Base-by-base conservation (phyloP, 2,888 invertebrate genomes). In the Trachelus troglodyta region DNA sequence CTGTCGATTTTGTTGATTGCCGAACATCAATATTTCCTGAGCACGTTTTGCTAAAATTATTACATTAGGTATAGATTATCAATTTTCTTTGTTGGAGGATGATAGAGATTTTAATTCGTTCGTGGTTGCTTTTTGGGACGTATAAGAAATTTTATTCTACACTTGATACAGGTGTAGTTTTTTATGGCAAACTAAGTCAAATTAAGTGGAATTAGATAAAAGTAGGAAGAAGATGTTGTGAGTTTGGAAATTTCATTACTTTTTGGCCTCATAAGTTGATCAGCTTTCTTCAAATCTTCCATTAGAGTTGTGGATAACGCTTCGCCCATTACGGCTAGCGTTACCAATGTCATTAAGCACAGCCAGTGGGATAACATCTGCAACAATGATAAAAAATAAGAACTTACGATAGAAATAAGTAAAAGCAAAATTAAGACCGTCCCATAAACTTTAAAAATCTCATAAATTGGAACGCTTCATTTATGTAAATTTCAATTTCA, bases 21-120 rank as follows among this genome's bases (percentile, higher is more conserved):
- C 92, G 74, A 92, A 92, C 91, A 92, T 91, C 75, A 92, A 84
- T 77, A 90, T 87, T 80, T 92, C 92, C 83, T 92, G 91, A 3
- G 92, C 88, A 79, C 92, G 88, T 85, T 92, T 92, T 4, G 87
- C 92, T 92, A 81, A 69, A 86, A 82, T 31, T 71, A 69, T 56
- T 56, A 56, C 40, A 23, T 23, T 23, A 15, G 15, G 23, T n/a
- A 15, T 40, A 40, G 15, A 40, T 9, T 6, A 56, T 56, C 4
- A 15, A 40, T 56, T 23, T 56, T 23, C 2, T 15, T 56, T 56
- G 23, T 23, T 23, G 1, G 1, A 15, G 6, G 23, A 56, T 23
- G 40, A 1, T 9, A 9, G 23, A 9, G 40, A 56, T 56, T 56
- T 56, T 56, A 56, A 56, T 23, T 56, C 9, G 6, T 56, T 56